Percentiles rank a stretch among this genome's conserved stretches.
phyloP scores from a whole-genome alignment of 2,113 vertebrate species.

The Hypomesus transpacificus region DNA sequence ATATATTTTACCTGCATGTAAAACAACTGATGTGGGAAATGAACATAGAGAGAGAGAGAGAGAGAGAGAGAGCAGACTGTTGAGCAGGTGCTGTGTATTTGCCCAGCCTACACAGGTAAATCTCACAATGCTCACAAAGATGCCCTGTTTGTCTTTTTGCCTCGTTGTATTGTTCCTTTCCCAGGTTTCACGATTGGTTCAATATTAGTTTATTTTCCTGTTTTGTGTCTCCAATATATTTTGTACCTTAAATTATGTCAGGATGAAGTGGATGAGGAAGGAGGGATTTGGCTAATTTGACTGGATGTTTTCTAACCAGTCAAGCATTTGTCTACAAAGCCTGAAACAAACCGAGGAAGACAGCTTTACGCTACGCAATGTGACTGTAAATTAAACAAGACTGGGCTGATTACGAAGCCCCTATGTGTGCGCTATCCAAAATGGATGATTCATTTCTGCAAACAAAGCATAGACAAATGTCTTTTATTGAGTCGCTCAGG shows the following conservation, averaged over 20 bases:
- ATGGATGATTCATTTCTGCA: constrained; percentile 56
- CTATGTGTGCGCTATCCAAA: constrained; percentile 40
- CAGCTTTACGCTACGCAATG: constrained; percentile 44
- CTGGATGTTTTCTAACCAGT: constrained; percentile 61
- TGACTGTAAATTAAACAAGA: constrained; percentile 61
- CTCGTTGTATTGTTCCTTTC: constrained; percentile 18
- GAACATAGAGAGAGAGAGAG: constrained; percentile 53
- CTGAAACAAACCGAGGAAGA: constrained; percentile 62
- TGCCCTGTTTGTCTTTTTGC: constrained; percentile 26
- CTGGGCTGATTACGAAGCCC: constrained; percentile 48
- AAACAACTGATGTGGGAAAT: constrained; percentile 52
- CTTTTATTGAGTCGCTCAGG: constrained; percentile 50
- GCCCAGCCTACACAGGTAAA: constrained; percentile 51
- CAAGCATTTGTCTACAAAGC: constrained; percentile 68
- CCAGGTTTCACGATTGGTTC: not conserved
- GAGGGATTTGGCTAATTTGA: constrained; percentile 70
- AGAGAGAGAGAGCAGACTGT: constrained; percentile 19
- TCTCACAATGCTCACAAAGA: constrained; percentile 34
- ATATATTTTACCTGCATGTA: constrained; percentile 73
- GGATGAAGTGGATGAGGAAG: constrained; percentile 24
- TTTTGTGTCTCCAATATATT: constrained; percentile 1
- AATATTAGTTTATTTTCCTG: not conserved
- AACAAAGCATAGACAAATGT: constrained; percentile 61
- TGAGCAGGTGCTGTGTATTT: constrained; percentile 58
- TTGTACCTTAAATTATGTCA: constrained; percentile 5